Conservation (phyloP, 2,797 vertebrate species). For the Pseudochirops corinnae region DNA sequence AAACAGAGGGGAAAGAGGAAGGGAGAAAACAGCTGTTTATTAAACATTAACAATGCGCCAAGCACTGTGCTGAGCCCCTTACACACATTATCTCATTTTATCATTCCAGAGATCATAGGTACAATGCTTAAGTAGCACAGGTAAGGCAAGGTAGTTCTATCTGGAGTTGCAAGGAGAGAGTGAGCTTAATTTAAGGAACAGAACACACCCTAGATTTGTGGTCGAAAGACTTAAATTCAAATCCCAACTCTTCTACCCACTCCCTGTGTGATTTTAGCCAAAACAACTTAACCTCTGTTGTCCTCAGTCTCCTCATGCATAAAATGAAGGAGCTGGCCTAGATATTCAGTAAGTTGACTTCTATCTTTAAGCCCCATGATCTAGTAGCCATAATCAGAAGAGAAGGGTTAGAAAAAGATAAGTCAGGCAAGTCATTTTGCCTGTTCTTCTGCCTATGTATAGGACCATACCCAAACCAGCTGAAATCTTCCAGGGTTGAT, state of each 20-base stretch:
- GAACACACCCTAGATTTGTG: neutral
- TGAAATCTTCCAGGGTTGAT: neutral
- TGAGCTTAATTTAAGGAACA: neutral
- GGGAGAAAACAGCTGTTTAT: neutral
- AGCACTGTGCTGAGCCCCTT: neutral
- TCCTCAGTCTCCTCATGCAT: neutral
- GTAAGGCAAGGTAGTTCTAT: neutral
- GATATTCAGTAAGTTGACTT: neutral
- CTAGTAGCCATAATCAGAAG: neutral
- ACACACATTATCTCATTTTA: neutral
- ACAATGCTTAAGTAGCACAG: neutral
- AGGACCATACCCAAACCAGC: neutral
- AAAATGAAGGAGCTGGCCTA: neutral
- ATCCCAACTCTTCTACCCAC: neutral
- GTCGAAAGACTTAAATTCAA: neutral
- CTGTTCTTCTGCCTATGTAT: neutral
- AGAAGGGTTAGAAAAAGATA: neutral
- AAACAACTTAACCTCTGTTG: neutral
- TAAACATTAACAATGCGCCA: neutral
- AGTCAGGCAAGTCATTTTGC: neutral
- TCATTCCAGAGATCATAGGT: neutral
- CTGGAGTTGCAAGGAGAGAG: neutral
- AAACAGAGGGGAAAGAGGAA: neutral
- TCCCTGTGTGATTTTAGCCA: neutral
- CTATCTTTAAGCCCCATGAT: neutral